Evolutionary conservation across 2,797 vertebrate genomes (phyloP), one percentile per base, ranked within the genome.

Genomic region (Schizopygopsis malacanthus): DNA sequence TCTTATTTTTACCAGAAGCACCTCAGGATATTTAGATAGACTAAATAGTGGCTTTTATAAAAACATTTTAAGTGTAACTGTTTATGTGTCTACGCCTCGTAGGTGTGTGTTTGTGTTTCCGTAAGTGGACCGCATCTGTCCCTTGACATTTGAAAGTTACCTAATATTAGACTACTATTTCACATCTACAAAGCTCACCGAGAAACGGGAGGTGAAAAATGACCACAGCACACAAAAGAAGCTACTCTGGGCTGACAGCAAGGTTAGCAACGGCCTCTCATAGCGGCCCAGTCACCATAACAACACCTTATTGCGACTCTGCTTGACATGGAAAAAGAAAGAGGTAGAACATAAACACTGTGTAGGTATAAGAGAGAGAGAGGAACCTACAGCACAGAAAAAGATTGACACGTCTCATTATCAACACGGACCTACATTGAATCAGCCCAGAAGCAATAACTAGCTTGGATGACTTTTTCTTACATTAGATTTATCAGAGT

Each of bases 111-210:
- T 78, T 86, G 72, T 69, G 65, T 88, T 83, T 80, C 77, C 33
- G 43, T 85, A 61, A 85, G 41, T 47, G 56, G 15, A 45, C 45
- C 45, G 25, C 75, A 73, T 86, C 54, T 87, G 71, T 73, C 69
- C 67, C 61, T 86, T 91, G 89, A 92, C 90, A 90, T 92, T 91
- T 85, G 79, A 90, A 88, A 87, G 88, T 88, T 90, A 90, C 72
- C 85, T 76, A 88, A 87, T 86, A 86, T 84, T 82, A 61, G 80
- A 85, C 81, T 84, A 69, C 45, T 85, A 83, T 88, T 88, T 89
- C 77, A 89, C 75, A 79, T 75, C 59, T 81, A 87, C 85, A 63
- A 54, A 56, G 39, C 65, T 87, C n/a, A 15, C 25, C 12, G 76
- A 52, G 45, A 77, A 18, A 69, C 75, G 9, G 37, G 81, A 86